Conservation (phyloP, 2,888 invertebrate species). For the Bembecia ichneumoniformis region DNA sequence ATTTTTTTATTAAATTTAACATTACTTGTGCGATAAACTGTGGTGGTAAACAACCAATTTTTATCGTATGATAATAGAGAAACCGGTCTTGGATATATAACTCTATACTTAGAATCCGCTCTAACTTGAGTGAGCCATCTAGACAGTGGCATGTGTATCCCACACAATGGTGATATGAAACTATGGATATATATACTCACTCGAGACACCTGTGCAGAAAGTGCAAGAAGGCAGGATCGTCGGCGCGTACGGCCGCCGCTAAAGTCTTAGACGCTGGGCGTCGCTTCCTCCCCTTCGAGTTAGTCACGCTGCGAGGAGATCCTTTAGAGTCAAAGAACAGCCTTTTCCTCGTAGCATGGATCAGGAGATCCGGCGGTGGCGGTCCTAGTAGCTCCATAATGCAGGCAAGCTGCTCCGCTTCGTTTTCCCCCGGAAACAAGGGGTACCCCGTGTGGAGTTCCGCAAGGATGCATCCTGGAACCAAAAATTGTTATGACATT, state of each 20-base stretch:
- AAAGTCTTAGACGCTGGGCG: slow-evolving; percentile 88
- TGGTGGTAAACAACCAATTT: too few relatives aligned
- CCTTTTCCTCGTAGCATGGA: slow-evolving; percentile 86
- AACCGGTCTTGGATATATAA: too few relatives aligned
- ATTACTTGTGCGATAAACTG: too few relatives aligned
- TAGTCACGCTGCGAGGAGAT: slow-evolving; percentile 90
- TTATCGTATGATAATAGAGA: too few relatives aligned
- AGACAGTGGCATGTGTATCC: too few relatives aligned
- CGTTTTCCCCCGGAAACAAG: slow-evolving; percentile 96
- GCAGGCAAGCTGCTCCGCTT: slow-evolving; percentile 96
- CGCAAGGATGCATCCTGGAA: slow-evolving; percentile 90
- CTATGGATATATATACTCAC: slow-evolving; percentile 71
- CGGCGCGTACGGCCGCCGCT: slow-evolving; percentile 85
- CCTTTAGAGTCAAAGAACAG: slow-evolving; percentile 94
- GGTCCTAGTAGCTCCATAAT: slow-evolving; percentile 96
- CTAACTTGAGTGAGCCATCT: too few relatives aligned
- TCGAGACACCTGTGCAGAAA: slow-evolving; percentile 92
- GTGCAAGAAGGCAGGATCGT: slow-evolving; percentile 90
- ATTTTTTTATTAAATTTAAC: too few relatives aligned
- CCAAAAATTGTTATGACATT: too few relatives aligned
- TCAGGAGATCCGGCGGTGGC: slow-evolving; percentile 89
- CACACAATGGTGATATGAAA: background rate
- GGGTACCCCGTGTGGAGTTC: slow-evolving; percentile 97
- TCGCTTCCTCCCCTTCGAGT: slow-evolving; percentile 93
- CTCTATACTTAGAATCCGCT: too few relatives aligned